These are phyloP conservation scores for Petaurus breviceps DNA, from an alignment of 2,113 vertebrate species.

Conservation along the genomic window DNA sequence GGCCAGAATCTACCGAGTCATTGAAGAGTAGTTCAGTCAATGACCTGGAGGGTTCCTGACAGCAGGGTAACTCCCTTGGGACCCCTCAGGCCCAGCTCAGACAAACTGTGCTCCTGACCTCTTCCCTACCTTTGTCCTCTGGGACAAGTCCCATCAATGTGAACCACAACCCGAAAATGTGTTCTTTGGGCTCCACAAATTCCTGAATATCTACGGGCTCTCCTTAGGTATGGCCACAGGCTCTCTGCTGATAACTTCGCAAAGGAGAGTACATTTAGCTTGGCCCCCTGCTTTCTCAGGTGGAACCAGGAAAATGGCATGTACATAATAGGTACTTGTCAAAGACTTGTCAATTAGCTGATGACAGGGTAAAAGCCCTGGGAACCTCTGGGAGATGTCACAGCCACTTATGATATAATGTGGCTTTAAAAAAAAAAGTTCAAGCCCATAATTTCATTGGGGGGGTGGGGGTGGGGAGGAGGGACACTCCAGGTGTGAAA, in stretches of 20 bases:
- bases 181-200: conserved; percentile 35
- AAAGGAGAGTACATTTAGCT: conserved; percentile 21
- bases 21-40: background rate
- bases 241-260: conserved; percentile 17
- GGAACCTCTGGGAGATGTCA: background rate
- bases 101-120: background rate
- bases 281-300: background rate
- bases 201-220: background rate
- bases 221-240: conserved; percentile 2
- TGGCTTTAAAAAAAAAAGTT: background rate
- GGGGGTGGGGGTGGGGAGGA: background rate
- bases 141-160: conserved; percentile 9
- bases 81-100: conserved; percentile 10
- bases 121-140: conserved; percentile 25
- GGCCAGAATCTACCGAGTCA: background rate
- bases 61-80: background rate
- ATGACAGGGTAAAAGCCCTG: conserved; percentile 14
- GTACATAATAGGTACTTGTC: background rate
- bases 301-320: background rate
- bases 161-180: conserved; percentile 20
- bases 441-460: background rate
- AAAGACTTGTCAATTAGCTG: conserved; percentile 14
- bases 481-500: background rate
- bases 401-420: background rate
- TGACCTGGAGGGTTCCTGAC: background rate